phyloP scores from a whole-genome alignment of 2,888 invertebrate species.

The Ornithoptera priamus region DNA sequence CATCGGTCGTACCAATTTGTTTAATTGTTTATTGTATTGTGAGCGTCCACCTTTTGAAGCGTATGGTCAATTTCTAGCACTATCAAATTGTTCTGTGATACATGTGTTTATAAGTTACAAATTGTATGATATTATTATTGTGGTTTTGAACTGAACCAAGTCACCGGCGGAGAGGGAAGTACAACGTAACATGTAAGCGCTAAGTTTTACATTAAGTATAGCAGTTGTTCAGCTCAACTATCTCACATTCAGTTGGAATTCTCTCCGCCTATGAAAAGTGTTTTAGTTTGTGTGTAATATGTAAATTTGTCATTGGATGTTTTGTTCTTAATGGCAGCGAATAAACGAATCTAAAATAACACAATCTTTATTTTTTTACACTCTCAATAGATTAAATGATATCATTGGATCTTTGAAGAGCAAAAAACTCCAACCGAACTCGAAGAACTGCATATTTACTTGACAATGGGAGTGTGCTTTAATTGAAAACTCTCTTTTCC shows the following conservation, averaged over 20 bases:
- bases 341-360: conserved; percentile 60
- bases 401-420: no score
- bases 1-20: conserved; percentile 21
- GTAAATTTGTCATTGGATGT: conserved; percentile 68
- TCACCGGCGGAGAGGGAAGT: conserved; percentile 21
- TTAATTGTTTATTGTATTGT: conserved; percentile 36
- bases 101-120: conserved; percentile 70
- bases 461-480: no score
- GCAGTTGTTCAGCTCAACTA: background rate
- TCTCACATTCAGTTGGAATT: background rate
- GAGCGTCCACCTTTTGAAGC: conserved; percentile 64
- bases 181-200: background rate
- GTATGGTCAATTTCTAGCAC: conserved; percentile 76
- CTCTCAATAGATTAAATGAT: no score
- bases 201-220: background rate
- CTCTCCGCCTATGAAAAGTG: conserved; percentile 22
- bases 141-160: conserved; percentile 30
- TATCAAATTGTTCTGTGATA: conserved; percentile 79
- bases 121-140: conserved; percentile 43
- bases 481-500: no score
- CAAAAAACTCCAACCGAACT: no score
- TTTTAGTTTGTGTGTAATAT: conserved; percentile 40
- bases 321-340: conserved; percentile 67
- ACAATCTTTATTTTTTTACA: no score
- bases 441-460: no score